A percentile compares a stretch with the other conserved stretches of the same genome.
phyloP scores from a whole-genome alignment of 2,797 vertebrate species.

The Neosilurus mollespiculum region DNA sequence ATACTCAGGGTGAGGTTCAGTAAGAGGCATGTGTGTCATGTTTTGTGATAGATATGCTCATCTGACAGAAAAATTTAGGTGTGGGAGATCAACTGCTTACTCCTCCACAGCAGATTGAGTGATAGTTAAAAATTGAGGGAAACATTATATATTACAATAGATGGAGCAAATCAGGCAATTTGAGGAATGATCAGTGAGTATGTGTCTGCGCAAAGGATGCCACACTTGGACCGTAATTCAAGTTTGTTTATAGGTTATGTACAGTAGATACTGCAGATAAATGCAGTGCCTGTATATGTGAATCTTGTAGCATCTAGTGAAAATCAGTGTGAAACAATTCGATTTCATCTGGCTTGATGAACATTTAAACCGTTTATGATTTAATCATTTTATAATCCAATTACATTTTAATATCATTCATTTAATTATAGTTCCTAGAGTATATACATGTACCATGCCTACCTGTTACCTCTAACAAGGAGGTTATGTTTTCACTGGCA shows the following conservation, averaged over 20 bases:
- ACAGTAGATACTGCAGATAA: too few relatives aligned
- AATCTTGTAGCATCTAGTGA: neutral
- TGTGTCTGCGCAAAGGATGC: neutral
- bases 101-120: neutral
- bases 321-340: neutral
- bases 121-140: neutral
- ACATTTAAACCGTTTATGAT: neutral
- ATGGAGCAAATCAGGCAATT: neutral
- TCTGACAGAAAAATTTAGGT: slow-evolving; percentile 4
- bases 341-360: neutral
- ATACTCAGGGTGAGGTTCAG: neutral
- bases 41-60: slow-evolving; percentile 15
- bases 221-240: neutral
- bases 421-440: neutral
- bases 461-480: too few relatives aligned
- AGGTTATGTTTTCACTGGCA: too few relatives aligned
- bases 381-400: neutral
- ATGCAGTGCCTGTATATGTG: neutral
- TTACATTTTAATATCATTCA: neutral
- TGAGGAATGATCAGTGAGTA: neutral
- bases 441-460: neutral
- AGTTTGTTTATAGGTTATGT: neutral
- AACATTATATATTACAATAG: slow-evolving; percentile 17
- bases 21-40: neutral
- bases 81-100: neutral